Evolutionary conservation across 2,888 invertebrate genomes (phyloP).

Genomic region (Lepidochrysops patricia): DNA sequence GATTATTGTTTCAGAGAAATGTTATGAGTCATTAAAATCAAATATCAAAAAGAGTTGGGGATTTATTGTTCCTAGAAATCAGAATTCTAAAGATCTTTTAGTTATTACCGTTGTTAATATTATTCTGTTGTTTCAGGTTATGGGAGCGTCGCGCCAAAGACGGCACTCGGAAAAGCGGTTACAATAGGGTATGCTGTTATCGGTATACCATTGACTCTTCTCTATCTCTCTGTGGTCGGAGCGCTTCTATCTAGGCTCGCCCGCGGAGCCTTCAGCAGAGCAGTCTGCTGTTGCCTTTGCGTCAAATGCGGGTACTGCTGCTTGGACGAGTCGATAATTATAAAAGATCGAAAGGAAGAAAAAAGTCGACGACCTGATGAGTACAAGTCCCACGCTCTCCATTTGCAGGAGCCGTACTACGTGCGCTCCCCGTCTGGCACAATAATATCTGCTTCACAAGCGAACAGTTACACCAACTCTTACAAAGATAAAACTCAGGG

Average conservation of each 20-base stretch:
- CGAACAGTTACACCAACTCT: slow-evolving; percentile 57
- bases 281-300: slow-evolving; percentile 88
- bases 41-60: background rate
- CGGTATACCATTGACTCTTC: slow-evolving; percentile 90
- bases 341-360: slow-evolving; percentile 86
- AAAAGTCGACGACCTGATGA: slow-evolving; percentile 83
- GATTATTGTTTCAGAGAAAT: background rate
- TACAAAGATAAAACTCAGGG: slow-evolving; percentile 62
- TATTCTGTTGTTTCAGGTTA: slow-evolving; percentile 79
- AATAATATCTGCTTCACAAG: slow-evolving; percentile 69
- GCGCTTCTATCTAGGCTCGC: slow-evolving; percentile 88
- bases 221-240: slow-evolving; percentile 91
- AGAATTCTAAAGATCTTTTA: background rate
- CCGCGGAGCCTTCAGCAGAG: slow-evolving; percentile 85
- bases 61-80: background rate
- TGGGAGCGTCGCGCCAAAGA: slow-evolving; percentile 92
- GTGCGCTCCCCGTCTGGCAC: slow-evolving; percentile 73
- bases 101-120: slow-evolving; percentile 7
- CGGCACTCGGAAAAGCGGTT: slow-evolving; percentile 91
- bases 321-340: slow-evolving; percentile 88
- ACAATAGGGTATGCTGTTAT: slow-evolving; percentile 92
- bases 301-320: slow-evolving; percentile 92
- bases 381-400: slow-evolving; percentile 74
- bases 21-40: background rate
- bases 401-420: slow-evolving; percentile 82